These are phyloP conservation scores for Chaetops frenatus DNA, from an alignment of 2,113 vertebrate genomes.

Conservation along the genomic window DNA sequence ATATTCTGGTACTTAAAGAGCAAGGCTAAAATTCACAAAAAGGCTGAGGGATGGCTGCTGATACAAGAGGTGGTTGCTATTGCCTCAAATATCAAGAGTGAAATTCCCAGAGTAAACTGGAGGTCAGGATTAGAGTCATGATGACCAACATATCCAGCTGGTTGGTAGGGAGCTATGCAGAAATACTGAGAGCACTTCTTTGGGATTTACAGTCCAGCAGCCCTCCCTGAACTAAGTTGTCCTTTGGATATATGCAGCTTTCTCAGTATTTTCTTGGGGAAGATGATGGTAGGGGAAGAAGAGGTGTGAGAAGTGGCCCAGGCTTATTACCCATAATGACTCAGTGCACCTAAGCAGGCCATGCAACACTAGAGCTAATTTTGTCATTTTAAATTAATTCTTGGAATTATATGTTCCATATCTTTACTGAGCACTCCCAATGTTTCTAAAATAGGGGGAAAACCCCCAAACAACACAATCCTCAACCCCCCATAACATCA, in stretches of 20 bases:
- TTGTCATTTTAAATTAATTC: background rate
- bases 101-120: background rate
- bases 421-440: background rate
- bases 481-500: rapidly evolving
- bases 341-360: background rate
- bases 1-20: background rate
- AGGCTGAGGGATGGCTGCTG: background rate
- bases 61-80: background rate
- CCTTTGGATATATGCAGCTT: background rate
- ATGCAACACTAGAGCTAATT: background rate
- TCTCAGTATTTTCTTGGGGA: background rate
- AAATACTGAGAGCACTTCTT: background rate
- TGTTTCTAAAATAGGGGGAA: background rate
- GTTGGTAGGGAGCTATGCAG: background rate
- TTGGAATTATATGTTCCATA: background rate
- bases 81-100: background rate
- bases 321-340: background rate
- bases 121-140: background rate
- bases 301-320: background rate
- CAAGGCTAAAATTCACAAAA: background rate
- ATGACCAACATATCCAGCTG: background rate
- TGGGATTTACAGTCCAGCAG: background rate
- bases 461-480: rapidly evolving
- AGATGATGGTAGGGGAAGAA: background rate
- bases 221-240: background rate